Base-by-base conservation (phyloP, 2,888 invertebrate species). In the Metacarcinus magister region DNA sequence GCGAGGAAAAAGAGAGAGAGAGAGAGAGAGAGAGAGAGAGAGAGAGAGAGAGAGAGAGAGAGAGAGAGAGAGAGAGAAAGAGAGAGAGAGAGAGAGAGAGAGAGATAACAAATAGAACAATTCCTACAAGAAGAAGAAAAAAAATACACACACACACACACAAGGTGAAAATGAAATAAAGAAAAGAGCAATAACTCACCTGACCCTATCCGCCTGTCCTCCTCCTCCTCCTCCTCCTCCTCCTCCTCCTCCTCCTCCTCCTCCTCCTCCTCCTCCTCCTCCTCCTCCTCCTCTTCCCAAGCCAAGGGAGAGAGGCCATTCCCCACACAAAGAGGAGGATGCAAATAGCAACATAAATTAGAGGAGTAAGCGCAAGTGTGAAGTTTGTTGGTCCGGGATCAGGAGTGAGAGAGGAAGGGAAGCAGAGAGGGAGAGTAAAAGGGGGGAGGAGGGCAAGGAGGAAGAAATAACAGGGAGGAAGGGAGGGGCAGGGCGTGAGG, bases 291-390 rank as follows among this genome's bases (percentile, higher is more conserved):
- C 67, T n/a, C 67, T 13, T 32, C 13, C 82, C 82, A 82, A 67
- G 67, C 67, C 67, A 67, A 67, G 67, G n/a, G 67, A 67, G 67
- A 67, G 67, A 67, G 82, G 82, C 82, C 32, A 82, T 82, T 93
- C 67, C 92, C 67, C 92, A 93, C 92, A 93, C 92, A 93, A 93
- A 46, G 92, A 67, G 44, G 92, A 46, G 46, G 60, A 93, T 93
- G 92, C 92, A 93, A 93, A 93, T 93, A 67, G 46, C 32, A 8
- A 43, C 46, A 93, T 93, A 93, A 93, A 93, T 93, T 43, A 60
- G 92, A 60, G 92, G 60, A 60, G 92, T 32, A 60, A 93, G 92
- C 39, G 60, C 60, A 32, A 93, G 67, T 93, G 92, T 93, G 46
- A 93, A 46, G 92, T 93, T 93, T 91, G 91, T 44, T 91, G 91